phyloP scores from a whole-genome alignment of 2,888 invertebrate species.

The Seira sanloemensis region DNA sequence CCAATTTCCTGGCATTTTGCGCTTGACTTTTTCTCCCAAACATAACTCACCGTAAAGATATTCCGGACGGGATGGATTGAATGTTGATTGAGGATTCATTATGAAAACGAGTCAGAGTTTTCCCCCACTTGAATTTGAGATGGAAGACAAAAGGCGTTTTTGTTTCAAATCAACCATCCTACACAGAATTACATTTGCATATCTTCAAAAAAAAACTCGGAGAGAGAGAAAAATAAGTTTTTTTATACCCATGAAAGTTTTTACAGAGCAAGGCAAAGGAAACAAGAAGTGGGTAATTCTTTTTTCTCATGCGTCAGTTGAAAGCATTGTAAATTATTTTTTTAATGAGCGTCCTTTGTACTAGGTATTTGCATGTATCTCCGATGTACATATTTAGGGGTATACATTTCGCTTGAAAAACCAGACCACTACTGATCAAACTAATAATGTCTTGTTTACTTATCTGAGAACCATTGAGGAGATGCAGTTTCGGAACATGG shows the following conservation, averaged over 20 bases:
- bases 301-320: not conserved
- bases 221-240: no score
- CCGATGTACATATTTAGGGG: no score
- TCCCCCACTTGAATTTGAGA: not conserved
- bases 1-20: not conserved
- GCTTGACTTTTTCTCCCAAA: not conserved
- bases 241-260: not conserved
- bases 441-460: not conserved
- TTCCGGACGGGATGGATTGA: not conserved
- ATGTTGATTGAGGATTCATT: constrained; percentile 1
- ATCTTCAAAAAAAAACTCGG: not conserved
- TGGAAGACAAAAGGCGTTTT: not conserved
- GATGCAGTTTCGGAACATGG: no score
- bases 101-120: not conserved
- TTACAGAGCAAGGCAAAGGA: not conserved
- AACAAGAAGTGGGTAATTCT: not conserved
- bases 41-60: not conserved
- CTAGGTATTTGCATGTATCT: not conserved
- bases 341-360: not conserved
- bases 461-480: not conserved
- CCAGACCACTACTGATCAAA: not conserved
- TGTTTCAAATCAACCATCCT: not conserved
- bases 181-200: not conserved
- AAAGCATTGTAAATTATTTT: not conserved
- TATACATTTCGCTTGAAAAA: not conserved